A percentile compares a stretch with the other conserved stretches of the same genome.
phyloP scores from a whole-genome alignment of 2,888 invertebrate genomes.

The Ptychoptera albimana region DNA sequence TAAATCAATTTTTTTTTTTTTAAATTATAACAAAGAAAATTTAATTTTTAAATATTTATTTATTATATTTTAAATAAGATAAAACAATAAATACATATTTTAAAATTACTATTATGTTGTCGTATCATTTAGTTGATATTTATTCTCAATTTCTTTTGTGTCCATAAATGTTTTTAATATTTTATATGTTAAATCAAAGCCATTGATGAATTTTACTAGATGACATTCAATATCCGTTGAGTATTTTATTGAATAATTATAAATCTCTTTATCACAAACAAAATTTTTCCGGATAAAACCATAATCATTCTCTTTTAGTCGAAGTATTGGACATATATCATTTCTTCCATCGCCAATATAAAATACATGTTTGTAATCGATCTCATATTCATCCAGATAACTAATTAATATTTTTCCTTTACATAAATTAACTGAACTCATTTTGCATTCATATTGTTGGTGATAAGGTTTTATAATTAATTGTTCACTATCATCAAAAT shows the following conservation, averaged over 20 bases:
- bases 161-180: background rate
- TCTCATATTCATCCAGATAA: conserved; percentile 34
- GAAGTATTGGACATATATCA: conserved; percentile 59
- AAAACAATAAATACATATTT: no score
- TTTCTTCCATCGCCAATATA: conserved; percentile 67
- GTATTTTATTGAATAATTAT: conserved; percentile 13
- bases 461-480: conserved; percentile 48
- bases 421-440: conserved; percentile 60
- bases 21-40: no score
- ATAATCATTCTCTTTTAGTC: conserved; percentile 40
- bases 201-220: conserved; percentile 22
- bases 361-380: conserved; percentile 36
- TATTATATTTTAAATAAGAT: no score
- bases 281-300: conserved; percentile 48
- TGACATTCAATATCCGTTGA: conserved; percentile 18
- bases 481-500: conserved; percentile 37
- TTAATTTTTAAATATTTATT: no score
- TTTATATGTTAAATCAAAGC: conserved; percentile 21
- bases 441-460: conserved; percentile 47
- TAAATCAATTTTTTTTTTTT: no score
- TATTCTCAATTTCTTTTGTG: background rate
- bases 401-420: conserved; percentile 56
- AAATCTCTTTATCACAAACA: conserved; percentile 21
- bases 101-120: no score
- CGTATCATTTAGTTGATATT: background rate